Evolutionary conservation across 2,113 vertebrate species (phyloP).

Genomic region (Lagopus leucura): DNA sequence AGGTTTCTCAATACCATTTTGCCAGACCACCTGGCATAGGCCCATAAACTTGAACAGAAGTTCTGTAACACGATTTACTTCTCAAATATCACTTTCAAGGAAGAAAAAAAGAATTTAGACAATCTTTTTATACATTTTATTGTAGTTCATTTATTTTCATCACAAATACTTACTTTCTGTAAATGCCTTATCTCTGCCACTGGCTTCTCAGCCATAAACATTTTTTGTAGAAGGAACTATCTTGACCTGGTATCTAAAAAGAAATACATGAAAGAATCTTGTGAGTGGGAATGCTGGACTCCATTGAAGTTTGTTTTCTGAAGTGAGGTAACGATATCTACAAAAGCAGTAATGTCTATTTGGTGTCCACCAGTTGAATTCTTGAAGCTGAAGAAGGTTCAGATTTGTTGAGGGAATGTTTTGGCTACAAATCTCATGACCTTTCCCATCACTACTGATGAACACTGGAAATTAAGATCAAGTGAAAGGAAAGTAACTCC

Average conservation of each 20-base stretch:
- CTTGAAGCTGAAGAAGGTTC: not conserved
- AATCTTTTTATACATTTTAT: not conserved
- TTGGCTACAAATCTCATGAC: not conserved
- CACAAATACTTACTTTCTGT: not conserved
- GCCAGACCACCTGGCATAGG: not conserved
- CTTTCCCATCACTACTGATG: not conserved
- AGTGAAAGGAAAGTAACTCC: not conserved
- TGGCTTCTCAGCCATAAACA: not conserved
- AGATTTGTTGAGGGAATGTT: not conserved
- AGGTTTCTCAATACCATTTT: not conserved
- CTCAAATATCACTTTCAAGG: not conserved
- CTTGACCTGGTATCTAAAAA: not conserved
- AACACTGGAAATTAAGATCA: not conserved
- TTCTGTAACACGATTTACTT: not conserved
- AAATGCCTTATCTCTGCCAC: not conserved
- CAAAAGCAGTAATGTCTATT: not conserved
- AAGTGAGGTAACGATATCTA: not conserved
- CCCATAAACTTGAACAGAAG: fast-evolving
- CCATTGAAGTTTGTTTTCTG: not conserved
- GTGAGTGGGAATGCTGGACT: not conserved
- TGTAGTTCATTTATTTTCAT: not conserved
- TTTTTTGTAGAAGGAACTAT: not conserved
- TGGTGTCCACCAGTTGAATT: not conserved
- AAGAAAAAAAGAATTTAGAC: not conserved
- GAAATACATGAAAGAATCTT: not conserved